Evolutionary conservation across 2,888 invertebrate species (phyloP), one percentile per base, ranked within the genome.

Genomic region (Catocala sponsa): DNA sequence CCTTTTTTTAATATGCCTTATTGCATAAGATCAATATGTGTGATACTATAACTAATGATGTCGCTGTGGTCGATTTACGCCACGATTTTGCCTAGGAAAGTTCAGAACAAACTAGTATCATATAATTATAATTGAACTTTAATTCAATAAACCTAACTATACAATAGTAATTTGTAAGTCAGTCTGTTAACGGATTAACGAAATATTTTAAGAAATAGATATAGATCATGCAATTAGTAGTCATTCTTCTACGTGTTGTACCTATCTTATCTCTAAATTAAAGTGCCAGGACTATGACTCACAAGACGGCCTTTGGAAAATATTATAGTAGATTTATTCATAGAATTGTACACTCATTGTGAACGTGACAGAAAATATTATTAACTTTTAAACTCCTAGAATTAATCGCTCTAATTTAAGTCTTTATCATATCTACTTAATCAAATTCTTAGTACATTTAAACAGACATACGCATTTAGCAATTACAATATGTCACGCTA

Each of bases 191-290:
- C 25, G 25, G 25, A 4, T 25, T 25, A 25, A 25, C 25, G 25
- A 38, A 38, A 38, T 38, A 38, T 10, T 25, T 2, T 25, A 25
- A 25, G 33, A 9, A 11, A 33, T 49, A n/a, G 49, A 33, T 47
- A 25, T 47, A 25, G 47, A 6, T 10, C 33, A 5, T 47, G 25
- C 47, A 15, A 47, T 35, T 50, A 50, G 50, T 50, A 9, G 12
- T 7, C 11, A 50, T 33, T 33, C 63, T 63, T 68, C 65, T 58
- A 60, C 47, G 54, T 51, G 55, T 55, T 55, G 15, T 65, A 70
- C n/a, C n/a, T n/a, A 75, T 73, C 73, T 73, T 70, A 76, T 76
- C 75, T 59, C 53, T n/a, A 46, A 55, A 56, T 46, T 25, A 41
- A 54, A 56, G 41, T 60, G 48, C 50, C 41, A 25, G 15, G 50